Evolutionary conservation across 2,797 vertebrate species (phyloP).

Genomic region (Clarias fuscus): DNA sequence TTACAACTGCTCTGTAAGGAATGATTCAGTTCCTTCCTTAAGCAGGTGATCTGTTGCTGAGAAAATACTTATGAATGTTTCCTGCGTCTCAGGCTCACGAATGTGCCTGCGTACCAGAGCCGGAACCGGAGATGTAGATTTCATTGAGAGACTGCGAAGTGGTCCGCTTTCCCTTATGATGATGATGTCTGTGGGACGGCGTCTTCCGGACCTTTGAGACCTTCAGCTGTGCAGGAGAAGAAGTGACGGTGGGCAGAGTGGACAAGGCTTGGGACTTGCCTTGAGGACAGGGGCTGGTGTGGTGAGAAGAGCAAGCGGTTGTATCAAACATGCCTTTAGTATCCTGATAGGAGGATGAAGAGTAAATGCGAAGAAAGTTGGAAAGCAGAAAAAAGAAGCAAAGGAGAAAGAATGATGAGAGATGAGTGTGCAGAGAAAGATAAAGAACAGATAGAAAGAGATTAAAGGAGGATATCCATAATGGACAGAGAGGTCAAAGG

Average conservation of each 20-base stretch:
- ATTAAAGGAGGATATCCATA: not conserved
- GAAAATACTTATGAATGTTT: slow-evolving; percentile 49
- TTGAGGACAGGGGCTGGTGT: slow-evolving; percentile 70
- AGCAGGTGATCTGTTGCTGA: slow-evolving; percentile 6
- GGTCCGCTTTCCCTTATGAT: slow-evolving; percentile 57
- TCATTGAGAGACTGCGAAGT: slow-evolving; percentile 55
- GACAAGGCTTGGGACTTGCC: slow-evolving; percentile 59
- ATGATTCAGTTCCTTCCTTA: slow-evolving; percentile 44
- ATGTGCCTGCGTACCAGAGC: slow-evolving; percentile 45
- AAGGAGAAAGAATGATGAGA: not conserved
- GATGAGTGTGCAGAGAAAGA: not conserved
- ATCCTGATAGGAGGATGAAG: slow-evolving; percentile 63
- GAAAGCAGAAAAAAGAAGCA: slow-evolving; percentile 19
- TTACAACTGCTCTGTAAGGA: not conserved
- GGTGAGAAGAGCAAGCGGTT: slow-evolving; percentile 65
- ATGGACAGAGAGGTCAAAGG: slow-evolving; percentile 19
- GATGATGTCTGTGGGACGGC: slow-evolving; percentile 55
- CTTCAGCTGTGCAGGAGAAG: not conserved
- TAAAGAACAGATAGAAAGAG: not conserved
- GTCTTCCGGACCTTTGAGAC: slow-evolving; percentile 28
- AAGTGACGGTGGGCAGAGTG: slow-evolving; percentile 62
- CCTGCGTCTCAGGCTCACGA: slow-evolving; percentile 38
- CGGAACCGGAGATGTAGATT: slow-evolving; percentile 39
- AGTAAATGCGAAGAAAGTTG: not conserved
- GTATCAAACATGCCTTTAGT: slow-evolving; percentile 75